A percentile compares a stretch with the other conserved stretches of the same genome.
Evolutionary conservation across 2,888 invertebrate genomes (phyloP).

Genomic region (Halocaridina rubra): DNA sequence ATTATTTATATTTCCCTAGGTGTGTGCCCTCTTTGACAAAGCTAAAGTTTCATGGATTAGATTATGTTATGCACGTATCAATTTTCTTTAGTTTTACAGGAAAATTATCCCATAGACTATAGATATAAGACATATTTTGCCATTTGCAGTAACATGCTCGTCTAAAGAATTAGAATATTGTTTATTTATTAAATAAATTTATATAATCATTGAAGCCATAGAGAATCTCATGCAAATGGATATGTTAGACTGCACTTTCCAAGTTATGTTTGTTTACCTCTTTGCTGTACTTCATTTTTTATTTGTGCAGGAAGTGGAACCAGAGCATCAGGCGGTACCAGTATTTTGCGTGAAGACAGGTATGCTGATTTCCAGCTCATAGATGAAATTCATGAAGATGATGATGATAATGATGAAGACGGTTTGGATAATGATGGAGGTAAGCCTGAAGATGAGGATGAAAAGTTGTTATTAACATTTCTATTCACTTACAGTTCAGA

Average conservation of each 20-base stretch:
- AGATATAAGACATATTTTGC: too few species aligned
- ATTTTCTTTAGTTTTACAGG: too few species aligned
- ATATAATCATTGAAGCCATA: not conserved
- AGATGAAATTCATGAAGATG: slow-evolving; percentile 42
- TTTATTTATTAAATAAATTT: not conserved
- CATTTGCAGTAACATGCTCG: not conserved
- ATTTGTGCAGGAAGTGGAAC: not conserved
- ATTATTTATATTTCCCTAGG: too few species aligned
- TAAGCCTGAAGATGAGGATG: too few species aligned
- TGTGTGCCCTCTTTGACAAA: too few species aligned
- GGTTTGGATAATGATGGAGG: not conserved
- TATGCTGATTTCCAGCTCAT: slow-evolving; percentile 41
- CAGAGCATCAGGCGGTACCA: slow-evolving; percentile 32
- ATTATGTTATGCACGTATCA: too few species aligned
- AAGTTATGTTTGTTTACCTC: too few species aligned
- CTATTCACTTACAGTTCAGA: not conserved
- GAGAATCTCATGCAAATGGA: not conserved
- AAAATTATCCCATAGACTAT: too few species aligned
- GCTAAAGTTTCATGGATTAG: too few species aligned
- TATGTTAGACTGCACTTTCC: too few species aligned
- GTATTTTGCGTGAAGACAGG: slow-evolving; percentile 6
- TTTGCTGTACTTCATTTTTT: not conserved
- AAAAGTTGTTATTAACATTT: not conserved
- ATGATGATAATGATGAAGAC: slow-evolving; percentile 29
- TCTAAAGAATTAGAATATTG: not conserved